Evolutionary conservation across 2,888 invertebrate species (phyloP), one percentile per base, ranked within the genome.

Genomic region (Polyommatus icarus): DNA sequence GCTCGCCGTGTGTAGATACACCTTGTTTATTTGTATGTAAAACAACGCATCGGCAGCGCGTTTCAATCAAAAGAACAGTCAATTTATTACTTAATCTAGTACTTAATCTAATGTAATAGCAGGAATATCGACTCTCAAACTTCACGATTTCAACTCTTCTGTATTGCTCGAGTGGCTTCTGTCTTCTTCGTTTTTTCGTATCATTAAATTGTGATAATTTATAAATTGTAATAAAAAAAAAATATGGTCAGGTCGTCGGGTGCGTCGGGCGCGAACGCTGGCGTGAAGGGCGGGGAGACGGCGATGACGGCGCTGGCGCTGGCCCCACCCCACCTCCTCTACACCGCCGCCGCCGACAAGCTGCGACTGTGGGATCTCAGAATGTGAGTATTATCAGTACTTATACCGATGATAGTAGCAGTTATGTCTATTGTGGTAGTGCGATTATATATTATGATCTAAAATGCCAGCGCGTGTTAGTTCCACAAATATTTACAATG

Each of bases 321-420:
- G 86, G 91, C 79, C 1, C 96, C 96, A 71, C 80, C 96, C 92
- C 83, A 95, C 90, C 83, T 95, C 59, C 93, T 98, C 0, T 98
- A 97, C 90, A 96, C 97, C 20, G 97, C 97, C 5, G 96, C 97
- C 10, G 97, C 96, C 12, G 97, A 97, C 87, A 96, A 96, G 84
- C 96, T 98, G 77, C 94, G 97, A n/a, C 95, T 97, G 12, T 98
- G 98, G 98, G 98, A 98, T 89, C 88, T 98, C 18, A 92, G 97
- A 82, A 97, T 95, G 95, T 95, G 82, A 86, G 90, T 4, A 61
- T 1, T 50, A 50, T 40, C 0, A 2, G 40, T 40, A 40, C 10
- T 40, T 2, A 32, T 3, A 8, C 8, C 8, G 8, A 40, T 40
- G 40, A 40, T 36, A 36, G 36, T 36, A n/a, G n/a, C n/a, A n/a